A percentile compares a stretch with the other conserved stretches of the same genome.
Evolutionary conservation across 2,113 vertebrate species (phyloP).

Genomic region (Gyps fulvus): DNA sequence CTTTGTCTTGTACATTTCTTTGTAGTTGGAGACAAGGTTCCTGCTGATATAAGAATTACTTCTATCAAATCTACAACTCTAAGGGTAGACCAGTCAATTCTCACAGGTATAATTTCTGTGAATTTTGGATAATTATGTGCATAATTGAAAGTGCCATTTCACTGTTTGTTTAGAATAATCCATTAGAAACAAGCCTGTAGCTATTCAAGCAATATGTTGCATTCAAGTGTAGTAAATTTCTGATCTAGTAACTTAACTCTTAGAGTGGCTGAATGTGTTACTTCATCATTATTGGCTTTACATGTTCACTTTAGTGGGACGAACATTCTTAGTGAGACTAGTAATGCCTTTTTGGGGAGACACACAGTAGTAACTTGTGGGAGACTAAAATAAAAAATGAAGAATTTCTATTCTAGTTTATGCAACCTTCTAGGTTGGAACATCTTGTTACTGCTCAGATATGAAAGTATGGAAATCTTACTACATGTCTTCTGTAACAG

Average conservation of each 20-base stretch:
- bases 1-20: neutral
- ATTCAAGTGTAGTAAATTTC: neutral
- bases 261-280: neutral
- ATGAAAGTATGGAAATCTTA: neutral
- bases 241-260: neutral
- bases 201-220: neutral
- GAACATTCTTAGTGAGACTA: neutral
- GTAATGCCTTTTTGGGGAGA: neutral
- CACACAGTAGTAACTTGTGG: neutral
- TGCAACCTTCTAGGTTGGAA: neutral
- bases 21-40: constrained; percentile 97
- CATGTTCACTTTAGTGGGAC: neutral
- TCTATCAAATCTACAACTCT: constrained; percentile 98
- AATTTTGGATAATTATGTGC: neutral
- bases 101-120: constrained; percentile 83
- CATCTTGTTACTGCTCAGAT: neutral
- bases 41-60: constrained; percentile 95
- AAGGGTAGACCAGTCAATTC: constrained; percentile 96
- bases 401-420: neutral
- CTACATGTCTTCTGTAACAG: neutral
- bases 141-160: neutral
- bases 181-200: neutral
- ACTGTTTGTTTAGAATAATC: neutral
- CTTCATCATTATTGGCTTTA: neutral
- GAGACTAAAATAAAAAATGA: neutral